phyloP scores from a whole-genome alignment of 2,888 invertebrate species.

The Ecdyonurus torrentis region DNA sequence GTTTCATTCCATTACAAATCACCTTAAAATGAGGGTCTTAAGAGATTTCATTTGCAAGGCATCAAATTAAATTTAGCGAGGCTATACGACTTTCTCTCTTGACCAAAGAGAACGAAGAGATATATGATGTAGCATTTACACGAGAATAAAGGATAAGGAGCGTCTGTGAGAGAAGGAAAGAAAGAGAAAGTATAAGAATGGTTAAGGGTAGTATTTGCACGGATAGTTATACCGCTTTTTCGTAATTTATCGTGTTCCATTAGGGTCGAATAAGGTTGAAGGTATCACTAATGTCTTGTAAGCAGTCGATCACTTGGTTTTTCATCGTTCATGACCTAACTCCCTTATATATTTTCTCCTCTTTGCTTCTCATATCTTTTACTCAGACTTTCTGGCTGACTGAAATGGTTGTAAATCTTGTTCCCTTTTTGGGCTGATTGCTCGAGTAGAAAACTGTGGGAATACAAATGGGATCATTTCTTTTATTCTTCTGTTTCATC shows the following conservation, averaged over 20 bases:
- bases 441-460: neutral
- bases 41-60: no score
- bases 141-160: no score
- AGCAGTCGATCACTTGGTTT: neutral
- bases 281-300: neutral
- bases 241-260: neutral
- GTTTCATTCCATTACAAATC: neutral
- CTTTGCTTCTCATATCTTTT: no score
- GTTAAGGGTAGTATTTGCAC: neutral
- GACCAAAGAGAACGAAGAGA: no score
- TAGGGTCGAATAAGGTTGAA: neutral
- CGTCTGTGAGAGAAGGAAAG: no score
- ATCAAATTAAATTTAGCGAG: no score
- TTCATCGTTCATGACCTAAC: neutral
- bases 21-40: no score
- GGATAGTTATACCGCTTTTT: neutral
- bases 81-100: no score
- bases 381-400: neutral
- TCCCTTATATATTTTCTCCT: neutral
- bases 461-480: constrained; percentile 2
- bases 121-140: no score
- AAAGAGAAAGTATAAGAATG: no score
- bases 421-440: constrained; percentile 1
- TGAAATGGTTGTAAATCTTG: neutral
- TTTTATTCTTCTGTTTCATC: no score